Base-by-base conservation (phyloP, 2,113 vertebrate species). In the Hylia prasina region DNA sequence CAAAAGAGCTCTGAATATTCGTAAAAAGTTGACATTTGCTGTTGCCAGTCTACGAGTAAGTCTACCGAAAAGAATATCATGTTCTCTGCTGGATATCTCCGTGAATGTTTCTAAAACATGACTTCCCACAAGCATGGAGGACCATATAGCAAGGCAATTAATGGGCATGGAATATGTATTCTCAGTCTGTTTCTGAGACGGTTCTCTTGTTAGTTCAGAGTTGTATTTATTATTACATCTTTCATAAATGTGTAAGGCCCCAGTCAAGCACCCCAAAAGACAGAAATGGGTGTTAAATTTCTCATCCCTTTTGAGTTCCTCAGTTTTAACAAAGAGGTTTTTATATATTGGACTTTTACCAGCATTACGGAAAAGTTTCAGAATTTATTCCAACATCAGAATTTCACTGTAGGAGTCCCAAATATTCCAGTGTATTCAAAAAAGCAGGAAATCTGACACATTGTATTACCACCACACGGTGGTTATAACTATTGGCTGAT, bases 21-120 rank as follows among this genome's bases (percentile, higher is more conserved):
- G 6, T 89, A 80, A 92, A 81, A 94, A 90, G 57, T 95, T 97
- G 83, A 82, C 57, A 71, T 92, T 84, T 86, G 45, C 47, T 54
- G 54, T 95, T 75, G 56, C 84, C 51, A 30, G 51, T 78, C 12
- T 75, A 50, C 40, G 8, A 50, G 35, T 63, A 93, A 95, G 77
- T 13, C 58, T 71, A 47, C 39, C 83, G 65, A 39, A 96, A 70
- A 94, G 58, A 51, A 31, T 80, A 83, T 93, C 56, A 16, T 88
- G 71, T 57, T 91, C 72, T 90, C 93, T 94, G 91, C 44, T 90
- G 82, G 95, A 42, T 79, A 47, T 50, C 57, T 77, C 50, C n/a
- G 51, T 76, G 76, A 85, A 72, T 71, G 84, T 70, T 82, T 92
- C 75, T 93, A 56, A 96, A 93, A 94, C 82, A 63, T 56, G 40